Evolutionary conservation across 2,113 vertebrate genomes (phyloP).

Genomic region (Pelecanoides urinatrix): DNA sequence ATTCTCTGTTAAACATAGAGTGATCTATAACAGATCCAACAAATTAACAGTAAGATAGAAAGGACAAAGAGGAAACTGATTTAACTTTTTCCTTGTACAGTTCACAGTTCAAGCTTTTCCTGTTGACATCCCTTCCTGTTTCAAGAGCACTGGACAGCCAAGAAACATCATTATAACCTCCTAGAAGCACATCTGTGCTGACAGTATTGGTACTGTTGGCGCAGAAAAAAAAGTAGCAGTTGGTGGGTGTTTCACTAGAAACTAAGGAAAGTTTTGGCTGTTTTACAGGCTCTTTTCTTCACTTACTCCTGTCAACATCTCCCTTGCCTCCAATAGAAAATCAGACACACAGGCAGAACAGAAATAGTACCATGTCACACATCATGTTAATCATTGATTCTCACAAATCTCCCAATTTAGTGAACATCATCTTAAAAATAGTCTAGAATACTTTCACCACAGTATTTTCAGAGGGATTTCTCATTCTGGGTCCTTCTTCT

Average conservation of each 20-base stretch:
- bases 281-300: background rate
- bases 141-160: background rate
- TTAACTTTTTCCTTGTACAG: background rate
- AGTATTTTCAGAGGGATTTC: background rate
- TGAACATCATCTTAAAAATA: background rate
- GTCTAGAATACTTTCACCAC: background rate
- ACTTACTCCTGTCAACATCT: background rate
- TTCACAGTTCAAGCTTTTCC: background rate
- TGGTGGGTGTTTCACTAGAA: background rate
- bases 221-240: background rate
- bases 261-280: background rate
- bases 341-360: background rate
- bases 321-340: background rate
- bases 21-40: background rate
- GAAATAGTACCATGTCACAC: background rate
- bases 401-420: background rate
- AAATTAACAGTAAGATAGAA: background rate
- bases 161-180: background rate
- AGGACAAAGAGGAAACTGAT: background rate
- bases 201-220: background rate
- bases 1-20: background rate
- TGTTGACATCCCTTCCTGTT: background rate
- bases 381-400: background rate
- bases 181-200: background rate
- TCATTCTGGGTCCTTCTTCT: background rate